A percentile compares a stretch with the other conserved stretches of the same genome.
Evolutionary conservation across 2,113 vertebrate genomes (phyloP).

Genomic region (Anolis sagrei): DNA sequence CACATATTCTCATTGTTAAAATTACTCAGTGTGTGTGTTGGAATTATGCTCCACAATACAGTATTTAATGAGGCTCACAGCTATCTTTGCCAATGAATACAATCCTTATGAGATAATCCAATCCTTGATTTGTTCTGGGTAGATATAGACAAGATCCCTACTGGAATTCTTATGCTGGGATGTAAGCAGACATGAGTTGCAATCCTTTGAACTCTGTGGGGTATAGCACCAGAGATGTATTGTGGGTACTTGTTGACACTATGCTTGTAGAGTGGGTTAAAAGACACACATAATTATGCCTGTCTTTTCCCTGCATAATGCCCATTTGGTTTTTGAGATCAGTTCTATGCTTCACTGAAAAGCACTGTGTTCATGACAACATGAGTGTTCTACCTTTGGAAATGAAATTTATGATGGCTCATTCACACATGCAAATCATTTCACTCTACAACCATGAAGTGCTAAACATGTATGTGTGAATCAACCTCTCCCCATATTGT

Average conservation of each 20-base stretch:
- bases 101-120: not conserved
- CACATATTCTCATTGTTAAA: slow-evolving; percentile 36
- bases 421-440: slow-evolving; percentile 21
- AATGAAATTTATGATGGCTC: not conserved
- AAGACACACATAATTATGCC: not conserved
- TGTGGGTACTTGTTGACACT: not conserved
- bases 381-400: not conserved
- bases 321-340: not conserved
- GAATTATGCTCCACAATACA: not conserved
- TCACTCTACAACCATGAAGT: not conserved
- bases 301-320: not conserved
- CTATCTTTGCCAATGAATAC: not conserved
- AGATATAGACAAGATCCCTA: not conserved
- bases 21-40: not conserved
- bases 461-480: slow-evolving; percentile 18
- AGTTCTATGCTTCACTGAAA: not conserved
- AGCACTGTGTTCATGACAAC: not conserved
- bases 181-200: not conserved
- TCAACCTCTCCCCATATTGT: not conserved
- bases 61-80: not conserved
- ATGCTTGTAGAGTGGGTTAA: not conserved
- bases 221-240: not conserved
- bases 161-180: not conserved
- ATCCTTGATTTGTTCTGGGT: not conserved
- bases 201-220: not conserved